These are phyloP conservation scores for Metridium senile DNA, from an alignment of 92 coral and sea anemone species.

Conservation along the genomic window DNA sequence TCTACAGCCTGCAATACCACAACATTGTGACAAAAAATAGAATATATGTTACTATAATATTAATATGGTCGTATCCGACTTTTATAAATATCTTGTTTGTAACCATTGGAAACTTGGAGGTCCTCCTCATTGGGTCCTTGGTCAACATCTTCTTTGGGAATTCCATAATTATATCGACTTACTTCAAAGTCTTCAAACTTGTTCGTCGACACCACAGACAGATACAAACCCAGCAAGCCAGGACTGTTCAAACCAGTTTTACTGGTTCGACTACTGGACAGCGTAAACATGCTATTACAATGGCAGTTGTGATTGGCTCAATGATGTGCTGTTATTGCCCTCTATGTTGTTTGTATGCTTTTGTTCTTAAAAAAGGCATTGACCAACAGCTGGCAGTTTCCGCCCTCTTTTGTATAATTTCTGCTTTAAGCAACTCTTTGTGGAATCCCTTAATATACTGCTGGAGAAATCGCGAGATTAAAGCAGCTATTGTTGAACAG, in stretches of 20 bases:
- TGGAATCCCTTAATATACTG: constrained; percentile 49
- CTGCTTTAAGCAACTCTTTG: constrained; percentile 24
- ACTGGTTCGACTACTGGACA: constrained; percentile 3
- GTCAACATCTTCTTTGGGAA: constrained; percentile 2
- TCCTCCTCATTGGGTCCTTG: neutral
- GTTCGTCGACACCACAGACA: constrained; percentile 26
- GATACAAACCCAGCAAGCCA: constrained; percentile 23
- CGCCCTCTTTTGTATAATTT: neutral
- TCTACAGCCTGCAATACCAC: constrained; percentile 12
- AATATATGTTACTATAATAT: neutral
- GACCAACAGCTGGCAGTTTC: neutral
- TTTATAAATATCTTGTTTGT: neutral
- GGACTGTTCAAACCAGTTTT: neutral
- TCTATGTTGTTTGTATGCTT: constrained; percentile 1
- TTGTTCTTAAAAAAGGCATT: neutral
- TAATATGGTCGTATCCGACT: neutral
- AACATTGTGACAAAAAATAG: constrained; percentile 5
- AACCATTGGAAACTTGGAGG: neutral
- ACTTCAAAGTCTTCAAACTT: constrained; percentile 25
- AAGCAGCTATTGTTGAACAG: constrained; percentile 8
- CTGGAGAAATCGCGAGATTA: constrained; percentile 38
- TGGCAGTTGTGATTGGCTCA: constrained; percentile 28
- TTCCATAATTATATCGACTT: neutral
- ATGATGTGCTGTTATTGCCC: constrained; percentile 30
- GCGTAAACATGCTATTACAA: constrained; percentile 30